Conservation (phyloP, 2,113 vertebrate genomes). For the Mastomys natalensis region DNA sequence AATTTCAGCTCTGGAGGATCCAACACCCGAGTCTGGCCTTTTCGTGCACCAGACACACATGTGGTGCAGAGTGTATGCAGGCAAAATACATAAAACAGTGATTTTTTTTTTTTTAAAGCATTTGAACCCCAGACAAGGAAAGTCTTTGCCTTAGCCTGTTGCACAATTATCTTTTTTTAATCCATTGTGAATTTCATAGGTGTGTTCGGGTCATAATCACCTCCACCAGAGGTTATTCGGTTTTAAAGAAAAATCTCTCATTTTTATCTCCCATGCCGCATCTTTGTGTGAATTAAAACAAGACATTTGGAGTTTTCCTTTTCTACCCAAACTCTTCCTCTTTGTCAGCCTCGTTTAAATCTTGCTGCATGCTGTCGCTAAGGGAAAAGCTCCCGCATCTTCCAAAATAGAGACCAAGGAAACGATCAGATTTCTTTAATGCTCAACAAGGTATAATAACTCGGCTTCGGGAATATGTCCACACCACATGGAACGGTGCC, state of each 20-base stretch:
- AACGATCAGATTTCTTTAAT: conserved; percentile 81
- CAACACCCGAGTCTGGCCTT: neutral
- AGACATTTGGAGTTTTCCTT: neutral
- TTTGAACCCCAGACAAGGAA: neutral
- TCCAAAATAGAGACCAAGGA: conserved; percentile 83
- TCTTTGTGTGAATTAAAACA: neutral
- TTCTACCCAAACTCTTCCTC: conserved; percentile 53
- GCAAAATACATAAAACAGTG: neutral
- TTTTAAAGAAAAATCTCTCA: neutral
- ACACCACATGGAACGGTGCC: neutral
- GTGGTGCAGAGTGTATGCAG: neutral
- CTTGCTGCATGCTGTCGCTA: conserved; percentile 72
- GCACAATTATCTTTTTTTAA: neutral
- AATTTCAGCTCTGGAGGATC: neutral
- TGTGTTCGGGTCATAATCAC: neutral
- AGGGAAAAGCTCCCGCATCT: conserved; percentile 76
- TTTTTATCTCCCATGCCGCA: neutral
- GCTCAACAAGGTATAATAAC: conserved; percentile 69
- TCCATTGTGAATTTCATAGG: neutral
- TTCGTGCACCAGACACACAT: neutral
- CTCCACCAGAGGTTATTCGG: neutral
- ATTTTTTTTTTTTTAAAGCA: neutral
- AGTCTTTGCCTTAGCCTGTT: neutral
- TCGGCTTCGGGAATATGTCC: conserved; percentile 22
- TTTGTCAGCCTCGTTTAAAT: conserved; percentile 67